Conservation (phyloP, 1,140 invertebrate genomes). For the Elymnias hypermnestra region DNA sequence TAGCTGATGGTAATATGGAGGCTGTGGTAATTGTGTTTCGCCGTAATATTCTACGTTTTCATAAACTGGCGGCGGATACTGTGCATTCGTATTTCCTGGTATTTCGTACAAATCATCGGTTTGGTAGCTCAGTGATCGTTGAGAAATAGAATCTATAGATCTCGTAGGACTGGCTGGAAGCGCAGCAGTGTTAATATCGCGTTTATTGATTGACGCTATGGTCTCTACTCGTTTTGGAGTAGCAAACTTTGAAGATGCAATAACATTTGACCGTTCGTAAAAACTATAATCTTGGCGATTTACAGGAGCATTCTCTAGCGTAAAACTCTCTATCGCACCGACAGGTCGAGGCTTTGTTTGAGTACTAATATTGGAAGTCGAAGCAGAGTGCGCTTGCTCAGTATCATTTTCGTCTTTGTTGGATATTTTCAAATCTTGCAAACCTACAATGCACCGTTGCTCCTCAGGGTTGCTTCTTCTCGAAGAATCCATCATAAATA, state of each 20-base stretch:
- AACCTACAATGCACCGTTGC: conserved; percentile 64
- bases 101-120: conserved; percentile 71
- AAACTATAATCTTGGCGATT: conserved; percentile 70
- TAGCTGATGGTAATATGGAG: conserved; percentile 80
- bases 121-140: conserved; percentile 80
- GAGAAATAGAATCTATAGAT: conserved; percentile 78
- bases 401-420: conserved; percentile 69
- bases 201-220: conserved; percentile 76
- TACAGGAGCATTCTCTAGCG: conserved; percentile 54
- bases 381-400: conserved; percentile 66
- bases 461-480: conserved; percentile 63
- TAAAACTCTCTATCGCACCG: conserved; percentile 72
- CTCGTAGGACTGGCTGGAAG: conserved; percentile 68
- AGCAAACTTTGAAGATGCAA: conserved; percentile 85
- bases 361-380: conserved; percentile 49
- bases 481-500: conserved; percentile 52
- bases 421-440: conserved; percentile 72
- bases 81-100: conserved; percentile 54
- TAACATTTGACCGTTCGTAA: conserved; percentile 71
- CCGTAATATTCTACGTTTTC: conserved; percentile 87
- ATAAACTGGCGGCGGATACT: conserved; percentile 80
- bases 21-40: conserved; percentile 68
- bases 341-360: conserved; percentile 59
- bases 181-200: conserved; percentile 57
- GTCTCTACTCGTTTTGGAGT: conserved; percentile 84